Evolutionary conservation across 2,888 invertebrate genomes (phyloP), one percentile per base, ranked within the genome.

Genomic region (Leptinotarsa peninsularis): DNA sequence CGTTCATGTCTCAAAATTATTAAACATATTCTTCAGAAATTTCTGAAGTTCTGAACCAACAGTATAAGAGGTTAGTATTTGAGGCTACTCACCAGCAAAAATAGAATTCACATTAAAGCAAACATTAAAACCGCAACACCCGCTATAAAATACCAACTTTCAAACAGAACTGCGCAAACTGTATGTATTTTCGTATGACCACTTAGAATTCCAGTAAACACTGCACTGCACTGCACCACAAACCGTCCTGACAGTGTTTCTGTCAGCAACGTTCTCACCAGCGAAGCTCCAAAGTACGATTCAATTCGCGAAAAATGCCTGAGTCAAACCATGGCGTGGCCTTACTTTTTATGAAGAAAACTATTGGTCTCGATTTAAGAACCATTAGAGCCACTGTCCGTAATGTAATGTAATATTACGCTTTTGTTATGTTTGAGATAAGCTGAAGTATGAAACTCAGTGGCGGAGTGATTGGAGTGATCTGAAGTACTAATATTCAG

Each of bases 371-470:
- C 43, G 43, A 10, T 43, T 43, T 43, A 43, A 43, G 43, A 43
- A 43, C 43, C 10, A 43, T 43, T 43, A 43, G 10, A 43, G 43
- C 43, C 13, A 43, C 43, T 43, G 10, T 43, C 43, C 23, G 58
- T 58, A 27, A 58, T 18, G 58, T 58, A 21, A 54, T 54, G 58
- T 21, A 58, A 23, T 23, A 21, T 58, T 58, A 58, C 15, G 58
- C 58, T 18, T 58, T 58, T 58, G 58, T 58, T 58, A 4, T 58
- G 10, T 58, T 58, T 58, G 23, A 52, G 52, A 52, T 58, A 21
- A 58, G 58, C 14, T 23, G 23, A 58, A 21, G 58, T 23, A 21
- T 52, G 52, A 15, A 17, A 21, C 2, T 58, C 58, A 58, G 58
- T 58, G 58, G 58, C 58, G 58, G 17, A n/a, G 52, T 15, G 52